phyloP scores from a whole-genome alignment of 2,888 invertebrate species.

The Euzetes globulus region DNA sequence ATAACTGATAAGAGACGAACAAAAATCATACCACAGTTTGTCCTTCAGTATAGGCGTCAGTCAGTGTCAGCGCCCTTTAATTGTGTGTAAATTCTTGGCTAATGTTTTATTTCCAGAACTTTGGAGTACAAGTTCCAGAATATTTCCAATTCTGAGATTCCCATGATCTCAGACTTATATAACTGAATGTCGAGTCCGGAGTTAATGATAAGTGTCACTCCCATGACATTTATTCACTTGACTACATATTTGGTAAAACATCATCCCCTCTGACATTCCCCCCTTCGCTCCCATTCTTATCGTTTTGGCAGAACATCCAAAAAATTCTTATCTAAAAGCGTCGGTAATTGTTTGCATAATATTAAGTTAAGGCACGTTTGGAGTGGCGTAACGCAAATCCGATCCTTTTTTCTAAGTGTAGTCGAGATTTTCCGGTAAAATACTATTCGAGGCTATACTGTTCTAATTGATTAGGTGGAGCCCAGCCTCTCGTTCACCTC shows the following conservation, averaged over 20 bases:
- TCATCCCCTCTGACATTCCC: neutral
- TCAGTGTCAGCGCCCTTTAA: neutral
- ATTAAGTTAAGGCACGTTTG: neutral
- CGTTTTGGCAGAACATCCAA: neutral
- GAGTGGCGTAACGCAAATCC: neutral
- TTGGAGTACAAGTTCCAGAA: neutral
- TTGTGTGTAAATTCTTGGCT: neutral
- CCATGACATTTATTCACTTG: neutral
- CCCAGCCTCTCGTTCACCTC: neutral
- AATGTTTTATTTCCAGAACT: neutral
- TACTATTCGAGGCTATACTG: neutral
- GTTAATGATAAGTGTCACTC: neutral
- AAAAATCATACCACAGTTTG: constrained; percentile 1
- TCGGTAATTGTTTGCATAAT: constrained; percentile 14
- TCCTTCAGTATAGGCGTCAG: constrained; percentile 5
- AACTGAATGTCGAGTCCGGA: neutral
- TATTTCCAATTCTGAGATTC: neutral
- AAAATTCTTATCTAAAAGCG: neutral
- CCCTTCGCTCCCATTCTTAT: neutral
- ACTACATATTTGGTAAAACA: too few relatives aligned
- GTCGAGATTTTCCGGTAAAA: neutral
- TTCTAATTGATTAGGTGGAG: neutral
- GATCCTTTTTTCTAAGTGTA: neutral
- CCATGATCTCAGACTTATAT: neutral
- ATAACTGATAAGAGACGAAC: neutral